Evolutionary conservation across 2,888 invertebrate species (phyloP), one percentile per base, ranked within the genome.

Genomic region (Cerastis rubricosa): DNA sequence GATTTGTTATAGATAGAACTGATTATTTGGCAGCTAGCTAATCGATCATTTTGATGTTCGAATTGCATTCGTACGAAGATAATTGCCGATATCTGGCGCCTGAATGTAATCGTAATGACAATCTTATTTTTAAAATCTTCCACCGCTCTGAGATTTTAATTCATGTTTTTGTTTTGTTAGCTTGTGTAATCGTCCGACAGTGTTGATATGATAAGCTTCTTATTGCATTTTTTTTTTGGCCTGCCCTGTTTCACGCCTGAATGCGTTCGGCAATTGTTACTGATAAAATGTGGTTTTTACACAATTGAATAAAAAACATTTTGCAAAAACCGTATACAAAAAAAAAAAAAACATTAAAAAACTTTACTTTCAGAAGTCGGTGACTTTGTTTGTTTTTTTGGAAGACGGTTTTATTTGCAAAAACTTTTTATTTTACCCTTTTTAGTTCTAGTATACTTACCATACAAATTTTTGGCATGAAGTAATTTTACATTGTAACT

Each of bases 161-260:
- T 51, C 1, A 43, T 51, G 14, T 71, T 68, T 67, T 67, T 51
- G 19, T 68, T 67, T 67, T 51, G 19, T 59, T 59, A 54, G 35
- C 51, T 11, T 64, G 51, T 54, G n/a, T 70, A 64, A 73, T 78
- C 45, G 0, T 47, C 35, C 14, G 43, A 43, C n/a, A 25, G 35
- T 71, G 25, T 64, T 74, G 77, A 74, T 80, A 74, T 63, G 81
- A 81, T 74, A 81, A 77, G 65, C 68, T 69, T 19, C 17, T 40
- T 65, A 80, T 63, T 80, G 64, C 71, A 69, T 11, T 43, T 72
- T 84, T 83, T 71, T 84, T 61, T 63, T 65, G 5, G 35, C 22
- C 7, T 17, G 61, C 68, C 29, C 43, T 64, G 71, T 84, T 77
- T 74, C 45, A 70, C 49, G 69, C 35, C 51, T 78, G 66, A 81